Conservation (phyloP, 2,888 invertebrate species). For the Agonopterix alstromeriana region DNA sequence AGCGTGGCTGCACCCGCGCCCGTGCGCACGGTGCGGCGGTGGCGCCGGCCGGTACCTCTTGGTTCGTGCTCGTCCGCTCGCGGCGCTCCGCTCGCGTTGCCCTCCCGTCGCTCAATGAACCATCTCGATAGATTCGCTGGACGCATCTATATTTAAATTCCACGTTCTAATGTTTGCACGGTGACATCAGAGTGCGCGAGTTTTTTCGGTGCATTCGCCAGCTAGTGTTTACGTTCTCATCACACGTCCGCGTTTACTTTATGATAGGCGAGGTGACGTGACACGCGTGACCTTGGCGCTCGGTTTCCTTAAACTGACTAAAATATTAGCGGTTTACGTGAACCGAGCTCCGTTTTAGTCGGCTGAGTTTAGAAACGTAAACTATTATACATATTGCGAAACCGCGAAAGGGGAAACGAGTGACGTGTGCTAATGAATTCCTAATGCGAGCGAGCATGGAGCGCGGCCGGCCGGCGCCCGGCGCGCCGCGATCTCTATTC, state of each 20-base stretch:
- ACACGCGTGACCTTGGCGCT: slow-evolving; percentile 36
- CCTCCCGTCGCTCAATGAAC: slow-evolving; percentile 73
- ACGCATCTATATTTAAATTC: slow-evolving; percentile 67
- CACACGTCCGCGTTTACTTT: slow-evolving; percentile 43
- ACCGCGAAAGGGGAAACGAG: neutral
- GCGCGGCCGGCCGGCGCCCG: slow-evolving; percentile 28
- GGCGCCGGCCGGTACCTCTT: slow-evolving; percentile 41
- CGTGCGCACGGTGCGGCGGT: slow-evolving; percentile 1
- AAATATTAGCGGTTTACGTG: slow-evolving; percentile 4
- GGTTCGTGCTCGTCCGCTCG: slow-evolving; percentile 64
- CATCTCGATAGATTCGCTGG: slow-evolving; percentile 53
- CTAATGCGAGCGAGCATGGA: slow-evolving; percentile 18
- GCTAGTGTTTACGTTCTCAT: slow-evolving; percentile 65
- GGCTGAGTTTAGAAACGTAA: slow-evolving; percentile 5
- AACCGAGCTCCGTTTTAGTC: neutral
- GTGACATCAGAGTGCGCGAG: slow-evolving; percentile 68
- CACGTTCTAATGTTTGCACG: slow-evolving; percentile 64
- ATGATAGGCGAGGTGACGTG: slow-evolving; percentile 39
- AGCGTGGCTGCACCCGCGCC: slow-evolving; percentile 6
- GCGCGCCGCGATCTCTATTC: slow-evolving; percentile 14
- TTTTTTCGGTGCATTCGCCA: slow-evolving; percentile 61
- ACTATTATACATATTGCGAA: neutral
- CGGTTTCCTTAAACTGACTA: slow-evolving; percentile 11
- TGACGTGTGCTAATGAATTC: slow-evolving; percentile 4
- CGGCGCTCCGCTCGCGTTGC: slow-evolving; percentile 71